phyloP scores from a whole-genome alignment of 2,888 invertebrate genomes.

The Agrotis exclamationis region DNA sequence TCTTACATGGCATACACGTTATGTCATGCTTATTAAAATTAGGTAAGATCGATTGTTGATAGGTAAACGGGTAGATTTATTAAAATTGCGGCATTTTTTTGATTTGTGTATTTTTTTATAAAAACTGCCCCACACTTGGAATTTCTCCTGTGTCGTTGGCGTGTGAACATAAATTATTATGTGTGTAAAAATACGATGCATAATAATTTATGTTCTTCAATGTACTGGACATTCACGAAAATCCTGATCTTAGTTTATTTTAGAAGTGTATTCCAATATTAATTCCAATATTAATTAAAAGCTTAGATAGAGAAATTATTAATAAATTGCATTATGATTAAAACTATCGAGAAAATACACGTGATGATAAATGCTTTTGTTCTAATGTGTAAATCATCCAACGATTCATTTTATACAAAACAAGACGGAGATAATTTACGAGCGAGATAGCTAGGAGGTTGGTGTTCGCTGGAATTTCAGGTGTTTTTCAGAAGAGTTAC shows the following conservation, averaged over 20 bases:
- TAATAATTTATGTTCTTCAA: too few relatives aligned
- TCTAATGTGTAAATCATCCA: neutral
- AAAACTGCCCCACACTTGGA: too few relatives aligned
- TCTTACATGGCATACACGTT: slow-evolving; percentile 1
- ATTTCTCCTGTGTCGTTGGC: too few relatives aligned
- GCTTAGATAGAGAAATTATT: neutral
- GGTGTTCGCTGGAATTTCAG: neutral
- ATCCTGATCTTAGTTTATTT: neutral
- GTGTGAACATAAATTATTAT: too few relatives aligned
- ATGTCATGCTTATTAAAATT: slow-evolving; percentile 1
- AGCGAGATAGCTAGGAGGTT: neutral
- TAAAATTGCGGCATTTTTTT: too few relatives aligned
- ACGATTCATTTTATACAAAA: slow-evolving; percentile 8
- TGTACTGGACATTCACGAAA: neutral
- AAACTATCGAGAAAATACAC: neutral
- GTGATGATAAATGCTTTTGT: slow-evolving; percentile 1
- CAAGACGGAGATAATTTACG: slow-evolving; percentile 5
- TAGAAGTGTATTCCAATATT: neutral
- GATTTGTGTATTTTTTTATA: too few relatives aligned
- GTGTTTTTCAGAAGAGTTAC: neutral
- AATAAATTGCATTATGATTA: neutral
- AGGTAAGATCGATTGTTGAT: neutral
- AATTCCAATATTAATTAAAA: too few relatives aligned
- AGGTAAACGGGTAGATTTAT: neutral
- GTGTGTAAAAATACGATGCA: too few relatives aligned